Percentiles rank a stretch among this genome's conserved stretches.
These are phyloP conservation scores for Odocoileus virginianus DNA, from an alignment of 2,113 vertebrate species.

Conservation along the genomic window DNA sequence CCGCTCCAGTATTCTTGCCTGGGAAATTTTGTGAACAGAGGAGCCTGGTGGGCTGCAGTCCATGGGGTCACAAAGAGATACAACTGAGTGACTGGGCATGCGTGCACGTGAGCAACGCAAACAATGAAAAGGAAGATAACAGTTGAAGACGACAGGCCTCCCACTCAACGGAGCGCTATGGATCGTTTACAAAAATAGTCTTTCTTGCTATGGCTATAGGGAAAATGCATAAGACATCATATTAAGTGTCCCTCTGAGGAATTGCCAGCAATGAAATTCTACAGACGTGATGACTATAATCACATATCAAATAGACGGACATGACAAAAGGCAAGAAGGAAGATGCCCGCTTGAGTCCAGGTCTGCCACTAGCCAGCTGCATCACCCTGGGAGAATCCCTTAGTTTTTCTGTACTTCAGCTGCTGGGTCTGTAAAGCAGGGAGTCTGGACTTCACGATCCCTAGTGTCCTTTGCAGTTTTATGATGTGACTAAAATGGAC, in stretches of 20 bases:
- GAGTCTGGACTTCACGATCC: not conserved
- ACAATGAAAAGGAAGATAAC: not conserved
- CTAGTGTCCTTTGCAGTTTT: not conserved
- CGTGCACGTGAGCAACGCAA: not conserved
- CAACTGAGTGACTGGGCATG: fast-evolving
- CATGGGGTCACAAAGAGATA: not conserved
- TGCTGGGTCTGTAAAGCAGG: not conserved
- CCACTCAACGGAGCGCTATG: fast-evolving
- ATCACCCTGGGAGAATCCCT: not conserved
- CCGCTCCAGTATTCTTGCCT: not conserved
- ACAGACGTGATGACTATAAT: not conserved
- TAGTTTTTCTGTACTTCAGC: not conserved
- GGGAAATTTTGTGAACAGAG: not conserved
- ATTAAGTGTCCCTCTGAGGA: not conserved
- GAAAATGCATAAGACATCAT: not conserved
- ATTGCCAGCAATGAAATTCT: not conserved
- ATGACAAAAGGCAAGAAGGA: not conserved
- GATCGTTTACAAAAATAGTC: not conserved
- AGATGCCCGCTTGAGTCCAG: not conserved
- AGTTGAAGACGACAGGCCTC: not conserved
- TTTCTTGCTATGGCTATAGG: not conserved
- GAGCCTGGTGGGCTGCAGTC: not conserved
- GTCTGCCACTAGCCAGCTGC: too few relatives aligned
- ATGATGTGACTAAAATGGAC: not conserved
- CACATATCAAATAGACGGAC: not conserved